Percentiles rank a stretch among this genome's conserved stretches.
Conservation (phyloP, 2,113 vertebrate species). For the Epinephelus cyanopodus region DNA sequence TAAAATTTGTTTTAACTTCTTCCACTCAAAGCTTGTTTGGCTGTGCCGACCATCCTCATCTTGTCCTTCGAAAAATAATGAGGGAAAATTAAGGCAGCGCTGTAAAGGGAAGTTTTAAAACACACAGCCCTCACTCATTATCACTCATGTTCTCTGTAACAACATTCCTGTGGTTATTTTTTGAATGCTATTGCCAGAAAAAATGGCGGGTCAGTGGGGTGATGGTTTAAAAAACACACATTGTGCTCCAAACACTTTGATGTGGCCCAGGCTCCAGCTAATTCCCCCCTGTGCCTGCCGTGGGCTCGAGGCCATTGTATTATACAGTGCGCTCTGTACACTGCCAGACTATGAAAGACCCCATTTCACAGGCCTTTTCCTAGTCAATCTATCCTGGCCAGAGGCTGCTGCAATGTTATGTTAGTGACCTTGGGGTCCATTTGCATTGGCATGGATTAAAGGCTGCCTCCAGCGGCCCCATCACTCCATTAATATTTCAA, state of each 20-base stretch:
- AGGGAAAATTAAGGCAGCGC: slow-evolving; percentile 26
- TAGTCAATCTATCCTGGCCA: slow-evolving; percentile 56
- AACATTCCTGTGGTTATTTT: slow-evolving; percentile 53
- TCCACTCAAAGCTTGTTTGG: slow-evolving; percentile 4
- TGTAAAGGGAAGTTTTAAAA: slow-evolving; percentile 23
- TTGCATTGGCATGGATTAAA: slow-evolving; percentile 71
- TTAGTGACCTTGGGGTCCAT: slow-evolving; percentile 72
- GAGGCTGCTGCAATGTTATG: slow-evolving; percentile 53
- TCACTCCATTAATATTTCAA: slow-evolving; percentile 67
- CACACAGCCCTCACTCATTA: slow-evolving; percentile 35
- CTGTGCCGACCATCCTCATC: slow-evolving; percentile 33
- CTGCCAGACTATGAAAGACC: slow-evolving; percentile 49
- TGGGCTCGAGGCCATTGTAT: slow-evolving; percentile 60
- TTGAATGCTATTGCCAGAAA: slow-evolving; percentile 38
- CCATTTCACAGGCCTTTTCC: slow-evolving; percentile 55
- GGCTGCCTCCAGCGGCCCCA: slow-evolving; percentile 47
- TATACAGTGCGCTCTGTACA: slow-evolving; percentile 41
- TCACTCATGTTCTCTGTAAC: slow-evolving; percentile 15
- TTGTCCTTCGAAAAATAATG: slow-evolving; percentile 36
- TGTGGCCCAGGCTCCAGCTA: slow-evolving; percentile 58
- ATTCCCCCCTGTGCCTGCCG: slow-evolving; percentile 44
- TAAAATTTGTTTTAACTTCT: slow-evolving; percentile 35
- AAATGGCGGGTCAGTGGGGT: slow-evolving; percentile 48
- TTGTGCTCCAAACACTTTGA: slow-evolving; percentile 61
- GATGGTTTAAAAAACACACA: slow-evolving; percentile 49